phyloP scores from a whole-genome alignment of 2,113 vertebrate genomes.

The Halichoeres trimaculatus region DNA sequence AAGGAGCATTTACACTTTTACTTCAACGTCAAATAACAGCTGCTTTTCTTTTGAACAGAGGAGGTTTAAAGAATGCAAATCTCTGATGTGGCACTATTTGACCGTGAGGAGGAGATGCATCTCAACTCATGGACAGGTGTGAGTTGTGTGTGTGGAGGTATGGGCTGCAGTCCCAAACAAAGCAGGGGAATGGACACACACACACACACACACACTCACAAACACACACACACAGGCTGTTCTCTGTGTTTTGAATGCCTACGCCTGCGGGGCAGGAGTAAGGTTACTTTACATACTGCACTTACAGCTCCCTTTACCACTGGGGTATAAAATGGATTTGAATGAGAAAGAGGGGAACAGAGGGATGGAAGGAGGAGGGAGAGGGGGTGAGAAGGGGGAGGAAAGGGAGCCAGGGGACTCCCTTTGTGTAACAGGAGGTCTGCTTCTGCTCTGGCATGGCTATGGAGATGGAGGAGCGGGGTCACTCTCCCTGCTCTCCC shows the following conservation, averaged over 20 bases:
- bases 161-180: constrained; percentile 61
- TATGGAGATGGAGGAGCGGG: constrained; percentile 86
- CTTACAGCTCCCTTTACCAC: constrained; percentile 87
- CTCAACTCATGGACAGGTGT: constrained; percentile 67
- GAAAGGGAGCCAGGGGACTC: constrained; percentile 45
- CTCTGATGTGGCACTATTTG: constrained; percentile 16
- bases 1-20: no score
- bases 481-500: constrained; percentile 78
- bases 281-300: constrained; percentile 87
- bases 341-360: constrained; percentile 90
- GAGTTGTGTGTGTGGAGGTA: constrained; percentile 64
- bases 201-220: constrained; percentile 37
- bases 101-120: constrained; percentile 37
- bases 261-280: constrained; percentile 72
- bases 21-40: no score
- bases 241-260: constrained; percentile 68
- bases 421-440: constrained; percentile 85
- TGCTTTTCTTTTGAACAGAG: constrained; percentile 2
- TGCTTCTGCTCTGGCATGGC: constrained; percentile 82
- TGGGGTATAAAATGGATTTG: constrained; percentile 91
- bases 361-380: constrained; percentile 49
- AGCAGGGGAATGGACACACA: constrained; percentile 59
- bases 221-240: constrained; percentile 56
- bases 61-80: constrained; percentile 8
- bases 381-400: constrained; percentile 22